phyloP scores from a whole-genome alignment of 2,888 invertebrate species.

The Xanthorhoe designata region DNA sequence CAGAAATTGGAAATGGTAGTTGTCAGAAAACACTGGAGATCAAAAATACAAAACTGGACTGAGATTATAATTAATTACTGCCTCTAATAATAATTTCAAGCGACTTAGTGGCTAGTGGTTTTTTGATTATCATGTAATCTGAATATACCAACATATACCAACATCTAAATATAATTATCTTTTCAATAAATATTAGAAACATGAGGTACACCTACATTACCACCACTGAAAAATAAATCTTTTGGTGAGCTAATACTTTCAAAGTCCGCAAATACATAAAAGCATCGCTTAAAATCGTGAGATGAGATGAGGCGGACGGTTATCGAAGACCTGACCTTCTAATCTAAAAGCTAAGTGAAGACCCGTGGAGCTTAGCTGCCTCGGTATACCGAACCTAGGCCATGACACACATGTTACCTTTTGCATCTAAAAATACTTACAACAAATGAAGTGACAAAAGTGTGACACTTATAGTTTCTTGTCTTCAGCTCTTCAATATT shows the following conservation, averaged over 20 bases:
- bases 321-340: conserved; percentile 30
- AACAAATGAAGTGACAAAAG: background rate
- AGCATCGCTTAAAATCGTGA: conserved; percentile 46
- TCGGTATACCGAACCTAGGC: background rate
- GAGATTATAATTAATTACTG: conserved; percentile 31
- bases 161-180: conserved; percentile 37
- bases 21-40: conserved; percentile 46
- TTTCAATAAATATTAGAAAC: conserved; percentile 51
- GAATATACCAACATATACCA: conserved; percentile 54
- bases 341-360: conserved; percentile 28
- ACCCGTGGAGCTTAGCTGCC: conserved; percentile 23
- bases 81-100: conserved; percentile 1
- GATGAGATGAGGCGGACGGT: conserved; percentile 52
- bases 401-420: conserved; percentile 21
- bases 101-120: background rate
- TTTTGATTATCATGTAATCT: conserved; percentile 47
- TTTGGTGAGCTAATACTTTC: conserved; percentile 83
- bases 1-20: conserved; percentile 1
- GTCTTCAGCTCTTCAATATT: background rate
- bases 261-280: conserved; percentile 54
- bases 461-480: background rate
- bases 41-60: conserved; percentile 41
- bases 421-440: conserved; percentile 12
- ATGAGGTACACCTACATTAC: conserved; percentile 57
- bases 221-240: conserved; percentile 71